phyloP scores from a whole-genome alignment of 2,113 vertebrate genomes.

The Raja brachyura region DNA sequence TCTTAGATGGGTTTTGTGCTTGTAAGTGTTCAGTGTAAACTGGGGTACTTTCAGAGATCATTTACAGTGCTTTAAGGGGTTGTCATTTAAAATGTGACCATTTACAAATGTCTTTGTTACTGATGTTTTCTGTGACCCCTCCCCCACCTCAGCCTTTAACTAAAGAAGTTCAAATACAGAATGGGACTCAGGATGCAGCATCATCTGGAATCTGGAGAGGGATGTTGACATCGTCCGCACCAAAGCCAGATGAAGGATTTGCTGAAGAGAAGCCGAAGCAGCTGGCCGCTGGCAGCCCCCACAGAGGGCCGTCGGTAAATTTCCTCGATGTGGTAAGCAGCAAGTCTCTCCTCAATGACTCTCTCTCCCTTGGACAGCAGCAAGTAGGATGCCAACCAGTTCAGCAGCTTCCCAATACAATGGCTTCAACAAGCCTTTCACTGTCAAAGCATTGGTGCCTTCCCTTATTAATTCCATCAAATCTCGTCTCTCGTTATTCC shows the following conservation, averaged over 20 bases:
- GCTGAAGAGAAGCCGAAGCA: slow-evolving; percentile 62
- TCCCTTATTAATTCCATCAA: neutral
- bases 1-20: neutral
- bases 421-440: neutral
- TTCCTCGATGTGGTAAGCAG: slow-evolving; percentile 83
- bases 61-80: neutral
- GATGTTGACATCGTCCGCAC: slow-evolving; percentile 73
- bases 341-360: neutral
- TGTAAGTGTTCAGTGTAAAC: neutral
- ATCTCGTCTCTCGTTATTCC: neutral
- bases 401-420: neutral
- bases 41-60: neutral
- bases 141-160: slow-evolving; percentile 46
- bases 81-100: neutral
- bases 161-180: slow-evolving; percentile 47
- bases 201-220: slow-evolving; percentile 84
- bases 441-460: neutral
- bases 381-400: neutral
- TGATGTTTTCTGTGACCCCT: neutral
- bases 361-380: neutral
- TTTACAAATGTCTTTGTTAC: neutral
- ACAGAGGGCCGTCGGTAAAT: slow-evolving; percentile 85
- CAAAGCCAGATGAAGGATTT: slow-evolving; percentile 63
- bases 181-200: slow-evolving; percentile 66
- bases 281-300: slow-evolving; percentile 65